Evolutionary conservation across 2,797 vertebrate species (phyloP), one percentile per base, ranked within the genome.

Genomic region (Tragelaphus oryx): DNA sequence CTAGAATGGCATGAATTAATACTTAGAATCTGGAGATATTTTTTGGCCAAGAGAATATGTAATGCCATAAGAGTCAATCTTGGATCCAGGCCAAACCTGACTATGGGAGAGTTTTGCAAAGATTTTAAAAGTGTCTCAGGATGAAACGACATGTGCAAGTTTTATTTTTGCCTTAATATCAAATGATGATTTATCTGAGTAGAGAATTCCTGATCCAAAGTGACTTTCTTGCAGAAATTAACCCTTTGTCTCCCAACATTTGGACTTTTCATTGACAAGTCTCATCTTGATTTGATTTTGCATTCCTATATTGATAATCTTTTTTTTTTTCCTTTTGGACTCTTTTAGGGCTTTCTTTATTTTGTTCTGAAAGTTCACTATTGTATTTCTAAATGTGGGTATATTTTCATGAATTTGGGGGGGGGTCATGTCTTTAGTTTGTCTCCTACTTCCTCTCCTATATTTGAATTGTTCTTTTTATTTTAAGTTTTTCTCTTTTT

Each of bases 321-420:
- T 8, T 20, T 6, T 18, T 24, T 26, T 7, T 54, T 6, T 30
- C 9, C 76, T 50, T n/a, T 7, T 22, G 10, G 90, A 65, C 87
- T 30, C 50, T 62, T 87, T 44, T 22, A n/a, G 48, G 62, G 22
- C 80, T 87, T 86, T 75, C 26, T 76, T 16, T 91, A n/a, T 37
- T 93, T 54, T 89, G 44, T 46, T 60, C 17, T 30, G 16, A 28
- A 55, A 10, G 41, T 59, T 71, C 26, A 26, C 30, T 33, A 11
- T 76, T n/a, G 22, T 26, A 28, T 89, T 86, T 79, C 30, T 22
- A n/a, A 50, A n/a, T 33, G 6, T 3, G 76, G 12, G 14, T 41
- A 37, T 83, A 4, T 93, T 75, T 46, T 59, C 1, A 14, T 2
- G 26, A 28, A 52, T 16, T 28, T 24, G 6, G 59, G 50, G 7